phyloP scores from a whole-genome alignment of 2,888 invertebrate genomes.

The Boloria euphrosyne region DNA sequence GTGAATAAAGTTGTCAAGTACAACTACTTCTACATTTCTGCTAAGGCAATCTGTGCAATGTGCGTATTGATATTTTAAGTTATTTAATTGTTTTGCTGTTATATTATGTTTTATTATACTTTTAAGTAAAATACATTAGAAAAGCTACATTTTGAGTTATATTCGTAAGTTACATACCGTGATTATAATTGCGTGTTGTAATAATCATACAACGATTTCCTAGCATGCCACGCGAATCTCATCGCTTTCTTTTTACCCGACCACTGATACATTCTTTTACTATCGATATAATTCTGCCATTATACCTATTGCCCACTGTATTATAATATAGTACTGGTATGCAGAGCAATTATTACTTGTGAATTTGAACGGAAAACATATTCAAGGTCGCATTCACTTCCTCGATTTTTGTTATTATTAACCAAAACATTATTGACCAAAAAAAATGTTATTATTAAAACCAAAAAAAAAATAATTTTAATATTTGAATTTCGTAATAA shows the following conservation, averaged over 20 bases:
- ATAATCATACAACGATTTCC: constrained; percentile 39
- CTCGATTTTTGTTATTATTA: constrained; percentile 37
- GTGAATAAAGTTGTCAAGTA: constrained; percentile 47
- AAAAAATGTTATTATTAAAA: not conserved
- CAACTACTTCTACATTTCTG: constrained; percentile 44
- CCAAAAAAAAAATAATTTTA: no score
- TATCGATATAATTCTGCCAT: constrained; percentile 11
- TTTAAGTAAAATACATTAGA: not conserved
- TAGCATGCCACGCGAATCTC: constrained; percentile 41
- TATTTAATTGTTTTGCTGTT: not conserved
- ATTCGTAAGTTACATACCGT: not conserved
- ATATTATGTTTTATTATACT: not conserved
- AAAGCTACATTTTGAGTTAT: not conserved
- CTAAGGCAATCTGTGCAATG: constrained; percentile 32
- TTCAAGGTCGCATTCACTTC: constrained; percentile 61
- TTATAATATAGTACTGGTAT: constrained; percentile 2
- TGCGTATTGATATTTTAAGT: constrained; percentile 19
- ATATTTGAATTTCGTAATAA: constrained; percentile 41
- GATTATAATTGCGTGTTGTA: constrained; percentile 37
- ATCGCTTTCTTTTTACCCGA: constrained; percentile 42
- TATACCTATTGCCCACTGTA: not conserved
- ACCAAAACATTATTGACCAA: constrained; percentile 11
- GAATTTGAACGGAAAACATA: constrained; percentile 38
- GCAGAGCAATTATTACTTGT: constrained; percentile 11
- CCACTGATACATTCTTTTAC: constrained; percentile 25